phyloP scores from a whole-genome alignment of 2,888 invertebrate species.

The Antitype chi region DNA sequence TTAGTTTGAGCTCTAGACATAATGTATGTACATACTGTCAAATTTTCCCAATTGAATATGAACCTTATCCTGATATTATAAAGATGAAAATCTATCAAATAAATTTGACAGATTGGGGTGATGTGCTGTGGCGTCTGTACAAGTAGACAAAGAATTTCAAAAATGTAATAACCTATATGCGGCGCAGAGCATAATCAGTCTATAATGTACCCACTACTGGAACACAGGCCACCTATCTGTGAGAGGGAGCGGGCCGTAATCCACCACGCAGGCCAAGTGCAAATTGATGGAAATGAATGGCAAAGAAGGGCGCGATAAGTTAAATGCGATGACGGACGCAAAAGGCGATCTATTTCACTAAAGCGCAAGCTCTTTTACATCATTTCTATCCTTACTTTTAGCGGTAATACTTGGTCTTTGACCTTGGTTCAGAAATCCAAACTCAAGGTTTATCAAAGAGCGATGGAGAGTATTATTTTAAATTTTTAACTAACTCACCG shows the following conservation, averaged over 20 bases:
- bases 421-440: not conserved
- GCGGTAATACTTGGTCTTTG: not conserved
- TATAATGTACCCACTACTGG: not conserved
- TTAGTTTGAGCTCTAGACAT: not conserved
- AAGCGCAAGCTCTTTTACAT: not conserved
- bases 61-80: too few relatives aligned
- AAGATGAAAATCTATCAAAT: too few relatives aligned
- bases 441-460: not conserved
- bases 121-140: too few relatives aligned
- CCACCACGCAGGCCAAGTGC: not conserved
- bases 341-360: not conserved
- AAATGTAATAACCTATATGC: not conserved
- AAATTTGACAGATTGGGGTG: too few relatives aligned
- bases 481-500: not conserved
- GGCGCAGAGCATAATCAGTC: not conserved
- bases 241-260: too few relatives aligned
- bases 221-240: too few relatives aligned
- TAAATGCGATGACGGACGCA: not conserved
- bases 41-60: too few relatives aligned
- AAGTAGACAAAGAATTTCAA: not conserved
- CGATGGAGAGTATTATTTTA: not conserved
- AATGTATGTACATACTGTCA: too few relatives aligned
- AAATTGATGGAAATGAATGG: not conserved
- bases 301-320: not conserved
- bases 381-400: not conserved